Base-by-base conservation (phyloP, 2,888 invertebrate genomes). In the Subacronicta megacephala region DNA sequence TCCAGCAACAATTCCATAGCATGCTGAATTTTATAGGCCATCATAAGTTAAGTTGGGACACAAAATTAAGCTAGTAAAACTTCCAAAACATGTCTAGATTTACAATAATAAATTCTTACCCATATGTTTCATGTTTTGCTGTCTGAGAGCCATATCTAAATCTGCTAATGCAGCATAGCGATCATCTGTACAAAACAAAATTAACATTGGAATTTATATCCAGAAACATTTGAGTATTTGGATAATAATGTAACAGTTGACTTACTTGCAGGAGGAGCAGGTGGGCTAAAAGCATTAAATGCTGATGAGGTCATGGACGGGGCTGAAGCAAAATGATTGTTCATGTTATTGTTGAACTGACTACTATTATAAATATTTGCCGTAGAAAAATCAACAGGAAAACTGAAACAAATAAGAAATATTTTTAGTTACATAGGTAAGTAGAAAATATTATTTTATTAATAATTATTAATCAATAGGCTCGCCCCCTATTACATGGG, bases 141-240 rank as follows among this genome's bases (percentile, higher is more conserved):
- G 94, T 78, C 96, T 95, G 77, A 96, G 89, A 79, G 96, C 96
- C 84, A 96, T 95, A 87, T 99, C 99, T 81, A 99, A 95, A 93
- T 99, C 99, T 90, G 99, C 98, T 60, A 99, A 95, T 46, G 99
- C 99, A 71, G 99, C 99, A 93, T 99, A 99, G 75, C 98, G 97
- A 93, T 99, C 99, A 94, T 97, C 97, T 82, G 96, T 84, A 52
- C 54, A 78, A 47, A 36, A 43, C 18, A 52, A 33, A 35, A n/a
- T 42, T 29, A 43, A 33, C 5, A 51, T 31, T 26, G 3, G 26
- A 10, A 26, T 26, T 2, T 9, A 3, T 26, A 26, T 10, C 10
- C 2, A 40, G 9, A 18, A 17, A 20, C n/a, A 18, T 10, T 3
- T 26, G 10, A 10, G 9, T 9, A 15, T 18, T 33, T 20, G 20